Conservation (phyloP, 2,888 invertebrate genomes). For the Eupsilia transversa region DNA sequence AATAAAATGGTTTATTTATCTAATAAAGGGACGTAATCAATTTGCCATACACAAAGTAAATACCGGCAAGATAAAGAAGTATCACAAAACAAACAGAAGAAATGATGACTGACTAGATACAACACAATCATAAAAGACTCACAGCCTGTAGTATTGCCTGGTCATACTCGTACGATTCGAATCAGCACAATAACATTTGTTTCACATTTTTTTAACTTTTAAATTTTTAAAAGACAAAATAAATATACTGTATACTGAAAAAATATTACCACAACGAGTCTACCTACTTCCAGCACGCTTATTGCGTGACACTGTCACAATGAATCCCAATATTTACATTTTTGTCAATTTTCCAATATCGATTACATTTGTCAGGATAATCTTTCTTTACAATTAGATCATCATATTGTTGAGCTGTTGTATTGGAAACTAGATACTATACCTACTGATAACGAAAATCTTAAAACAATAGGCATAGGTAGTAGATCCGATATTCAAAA, state of each 20-base stretch:
- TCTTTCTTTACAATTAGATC: not conserved
- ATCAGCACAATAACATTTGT: conserved; percentile 5
- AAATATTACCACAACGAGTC: not conserved
- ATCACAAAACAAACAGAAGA: conserved; percentile 47
- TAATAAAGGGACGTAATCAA: conserved; percentile 22
- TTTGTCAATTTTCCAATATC: conserved; percentile 19
- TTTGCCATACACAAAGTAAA: conserved; percentile 55
- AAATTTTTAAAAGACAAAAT: not conserved
- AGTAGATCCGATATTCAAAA: not conserved
- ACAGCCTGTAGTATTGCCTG: conserved; percentile 21
- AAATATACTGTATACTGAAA: not conserved
- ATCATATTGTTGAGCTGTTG: not conserved
- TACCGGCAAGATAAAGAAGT: conserved; percentile 51
- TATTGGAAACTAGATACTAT: not conserved
- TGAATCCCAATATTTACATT: not conserved
- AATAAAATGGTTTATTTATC: conserved; percentile 4
- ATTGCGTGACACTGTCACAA: conserved; percentile 9
- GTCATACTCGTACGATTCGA: conserved; percentile 26
- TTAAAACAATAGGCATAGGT: not conserved
- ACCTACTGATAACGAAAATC: not conserved
- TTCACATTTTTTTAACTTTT: no score
- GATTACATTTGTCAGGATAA: conserved; percentile 5
- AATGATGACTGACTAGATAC: conserved; percentile 39
- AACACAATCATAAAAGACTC: conserved; percentile 10
- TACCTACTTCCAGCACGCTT: not conserved